Conservation (phyloP, 2,113 vertebrate genomes). For the Pleuronectes platessa region DNA sequence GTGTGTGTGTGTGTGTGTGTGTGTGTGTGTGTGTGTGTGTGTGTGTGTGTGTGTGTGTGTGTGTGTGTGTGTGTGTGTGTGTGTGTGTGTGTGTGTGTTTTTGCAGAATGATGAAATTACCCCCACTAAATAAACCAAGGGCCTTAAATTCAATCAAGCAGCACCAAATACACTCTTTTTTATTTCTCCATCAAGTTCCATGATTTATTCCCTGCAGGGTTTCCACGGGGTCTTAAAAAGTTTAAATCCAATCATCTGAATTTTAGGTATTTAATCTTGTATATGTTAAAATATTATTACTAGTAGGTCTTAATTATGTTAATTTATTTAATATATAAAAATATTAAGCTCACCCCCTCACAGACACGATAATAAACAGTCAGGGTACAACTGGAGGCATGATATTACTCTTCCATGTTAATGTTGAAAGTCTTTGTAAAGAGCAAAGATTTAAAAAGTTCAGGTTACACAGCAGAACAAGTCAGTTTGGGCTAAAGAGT, state of each 20-base stretch:
- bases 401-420: conserved; percentile 1
- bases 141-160: too few species aligned
- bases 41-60: background rate
- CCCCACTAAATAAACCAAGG: background rate
- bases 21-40: too few species aligned
- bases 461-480: background rate
- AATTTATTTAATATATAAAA: too few species aligned
- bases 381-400: conserved; percentile 2
- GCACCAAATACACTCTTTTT: too few species aligned
- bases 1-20: background rate
- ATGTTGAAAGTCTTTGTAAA: conserved; percentile 10
- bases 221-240: too few species aligned
- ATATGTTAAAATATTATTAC: too few species aligned
- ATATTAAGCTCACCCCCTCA: background rate
- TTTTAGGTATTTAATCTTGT: too few species aligned
- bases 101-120: background rate
- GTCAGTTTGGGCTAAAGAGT: conserved; percentile 16
- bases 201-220: background rate
- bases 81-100: background rate
- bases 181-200: too few species aligned
- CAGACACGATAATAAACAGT: conserved; percentile 15
- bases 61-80: background rate
- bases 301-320: too few species aligned
- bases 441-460: conserved; percentile 1
- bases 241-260: too few species aligned